Percentiles rank a stretch among this genome's conserved stretches.
These are phyloP conservation scores for Hyposoter didymator DNA, from an alignment of 2,888 invertebrate species.

Conservation along the genomic window DNA sequence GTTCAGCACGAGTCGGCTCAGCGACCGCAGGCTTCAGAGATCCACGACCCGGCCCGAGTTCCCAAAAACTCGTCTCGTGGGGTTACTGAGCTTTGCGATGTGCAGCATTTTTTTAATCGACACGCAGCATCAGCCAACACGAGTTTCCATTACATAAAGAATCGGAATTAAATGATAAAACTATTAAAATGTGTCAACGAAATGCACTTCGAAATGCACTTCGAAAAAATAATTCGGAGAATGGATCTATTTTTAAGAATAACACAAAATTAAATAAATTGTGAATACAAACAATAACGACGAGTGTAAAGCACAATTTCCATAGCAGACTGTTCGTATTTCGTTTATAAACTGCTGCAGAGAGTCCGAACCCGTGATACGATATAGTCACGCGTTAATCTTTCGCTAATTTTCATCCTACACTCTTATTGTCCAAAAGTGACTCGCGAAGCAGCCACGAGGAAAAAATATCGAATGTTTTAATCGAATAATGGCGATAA, in stretches of 20 bases:
- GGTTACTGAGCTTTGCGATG: constrained; percentile 60
- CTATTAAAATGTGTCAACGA: neutral
- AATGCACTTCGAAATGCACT: neutral
- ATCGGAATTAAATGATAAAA: neutral
- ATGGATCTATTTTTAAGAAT: neutral
- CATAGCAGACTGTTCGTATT: neutral
- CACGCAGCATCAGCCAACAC: neutral
- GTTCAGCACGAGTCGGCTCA: constrained; percentile 32
- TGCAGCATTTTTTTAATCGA: constrained; percentile 14
- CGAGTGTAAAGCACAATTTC: neutral
- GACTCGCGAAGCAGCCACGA: neutral
- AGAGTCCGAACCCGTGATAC: constrained; percentile 22
- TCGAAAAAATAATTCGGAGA: neutral
- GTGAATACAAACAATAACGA: neutral
- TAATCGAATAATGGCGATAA: no score
- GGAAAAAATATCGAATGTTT: neutral
- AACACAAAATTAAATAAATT: neutral
- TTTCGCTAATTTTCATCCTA: neutral
- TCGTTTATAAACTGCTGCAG: neutral
- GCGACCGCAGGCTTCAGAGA: constrained; percentile 47
- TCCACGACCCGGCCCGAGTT: constrained; percentile 58
- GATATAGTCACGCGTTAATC: neutral
- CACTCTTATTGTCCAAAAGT: neutral
- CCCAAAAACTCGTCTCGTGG: constrained; percentile 63
- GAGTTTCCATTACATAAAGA: neutral